Conservation (phyloP, 2,113 vertebrate genomes). For the Acrocephalus arundinaceus region DNA sequence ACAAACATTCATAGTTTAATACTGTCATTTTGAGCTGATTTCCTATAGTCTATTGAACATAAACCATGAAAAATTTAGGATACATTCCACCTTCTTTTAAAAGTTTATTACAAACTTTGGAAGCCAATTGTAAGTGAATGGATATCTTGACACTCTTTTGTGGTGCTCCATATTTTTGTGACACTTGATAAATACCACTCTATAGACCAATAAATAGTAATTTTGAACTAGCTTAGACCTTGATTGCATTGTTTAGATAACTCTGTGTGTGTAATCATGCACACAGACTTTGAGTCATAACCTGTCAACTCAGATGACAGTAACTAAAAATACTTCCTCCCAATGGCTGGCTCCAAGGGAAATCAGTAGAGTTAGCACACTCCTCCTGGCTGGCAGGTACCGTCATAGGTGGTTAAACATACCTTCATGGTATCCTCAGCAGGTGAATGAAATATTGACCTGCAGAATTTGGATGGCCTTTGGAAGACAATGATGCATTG, state of each 20-base stretch:
- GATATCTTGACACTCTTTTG: not conserved
- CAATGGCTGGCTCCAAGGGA: not conserved
- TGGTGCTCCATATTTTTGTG: not conserved
- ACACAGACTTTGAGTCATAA: not conserved
- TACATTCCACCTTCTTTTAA: not conserved
- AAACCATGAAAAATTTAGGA: constrained; percentile 31
- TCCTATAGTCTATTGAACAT: constrained; percentile 32
- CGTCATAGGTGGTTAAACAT: not conserved
- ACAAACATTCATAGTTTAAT: constrained; percentile 47
- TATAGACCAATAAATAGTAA: not conserved
- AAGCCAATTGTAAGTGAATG: not conserved
- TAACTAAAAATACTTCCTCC: not conserved
- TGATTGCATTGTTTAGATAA: constrained; percentile 40
- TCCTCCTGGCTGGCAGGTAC: not conserved
- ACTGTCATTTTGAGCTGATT: constrained; percentile 39
- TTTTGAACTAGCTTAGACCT: constrained; percentile 1
- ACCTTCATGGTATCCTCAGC: not conserved
- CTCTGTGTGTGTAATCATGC: not conserved
- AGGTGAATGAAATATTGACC: not conserved
- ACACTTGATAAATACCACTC: constrained; percentile 8
- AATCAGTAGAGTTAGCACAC: not conserved
- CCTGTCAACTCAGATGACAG: not conserved
- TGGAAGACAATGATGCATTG: not conserved
- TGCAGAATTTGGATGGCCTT: not conserved
- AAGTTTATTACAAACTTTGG: constrained; percentile 30